Evolutionary conservation across 1,140 invertebrate genomes (phyloP).

Genomic region (Zaprionus capensis): DNA sequence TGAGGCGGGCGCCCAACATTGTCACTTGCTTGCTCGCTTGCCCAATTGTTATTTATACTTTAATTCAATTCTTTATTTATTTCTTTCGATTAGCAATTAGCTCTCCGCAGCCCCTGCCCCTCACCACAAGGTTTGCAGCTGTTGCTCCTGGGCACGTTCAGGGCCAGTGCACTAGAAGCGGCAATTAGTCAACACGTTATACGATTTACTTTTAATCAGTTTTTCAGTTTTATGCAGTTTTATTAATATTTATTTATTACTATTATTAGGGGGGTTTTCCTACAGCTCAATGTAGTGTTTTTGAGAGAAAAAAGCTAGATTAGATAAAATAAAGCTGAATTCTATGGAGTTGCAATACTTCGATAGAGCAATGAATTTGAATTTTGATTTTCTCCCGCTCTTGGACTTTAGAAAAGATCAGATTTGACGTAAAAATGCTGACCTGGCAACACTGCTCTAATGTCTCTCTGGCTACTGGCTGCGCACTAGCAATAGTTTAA

Average conservation of each 20-base stretch:
- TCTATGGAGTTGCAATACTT: no score
- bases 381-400: no score
- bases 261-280: no score
- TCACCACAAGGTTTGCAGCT: background rate
- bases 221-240: constrained; percentile 28
- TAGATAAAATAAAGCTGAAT: no score
- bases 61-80: constrained; percentile 74
- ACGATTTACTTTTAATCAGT: background rate
- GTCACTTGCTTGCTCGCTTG: constrained; percentile 13
- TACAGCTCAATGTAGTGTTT: no score
- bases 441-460: no score
- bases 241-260: constrained; percentile 21
- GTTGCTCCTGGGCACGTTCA: constrained; percentile 14
- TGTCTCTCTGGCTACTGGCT: no score
- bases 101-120: background rate
- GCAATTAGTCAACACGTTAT: constrained; percentile 5
- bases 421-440: no score
- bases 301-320: no score
- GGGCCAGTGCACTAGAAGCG: constrained; percentile 20
- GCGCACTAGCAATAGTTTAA: no score
- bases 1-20: constrained; percentile 13
- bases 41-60: constrained; percentile 67
- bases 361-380: no score
- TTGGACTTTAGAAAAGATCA: no score
- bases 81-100: constrained; percentile 52